Evolutionary conservation across 2,113 vertebrate genomes (phyloP), one percentile per base, ranked within the genome.

Genomic region (Sakesphorus luctuosus): DNA sequence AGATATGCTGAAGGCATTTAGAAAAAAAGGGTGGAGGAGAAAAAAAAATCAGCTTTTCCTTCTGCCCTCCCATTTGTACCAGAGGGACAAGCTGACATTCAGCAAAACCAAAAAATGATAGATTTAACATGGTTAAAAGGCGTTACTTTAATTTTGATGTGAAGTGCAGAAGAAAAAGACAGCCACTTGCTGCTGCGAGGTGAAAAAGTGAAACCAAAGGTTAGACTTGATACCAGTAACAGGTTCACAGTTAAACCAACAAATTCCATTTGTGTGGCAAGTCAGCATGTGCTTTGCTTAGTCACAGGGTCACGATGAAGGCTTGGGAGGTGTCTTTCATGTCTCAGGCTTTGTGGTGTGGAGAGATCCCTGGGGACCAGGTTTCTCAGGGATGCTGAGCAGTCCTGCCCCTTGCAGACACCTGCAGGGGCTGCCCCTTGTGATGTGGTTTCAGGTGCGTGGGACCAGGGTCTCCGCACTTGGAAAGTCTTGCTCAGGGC

Each of bases 151-250:
- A 44, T 77, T 66, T 84, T 73, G 26, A 59, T 7, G 0, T 58
- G 83, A 80, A 13, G 5, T 55, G 11, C 2, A 2, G n/a, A 35
- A 89, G 52, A 69, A 69, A 21, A 84, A 38, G 17, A 26, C 25
- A 8, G 24, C 66, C 52, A 21, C 38, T 90, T 10, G 1, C 78
- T 87, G 68, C 52, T 28, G 21, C 0, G 3, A 61, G 61, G 23
- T 90, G 52, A 86, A 90, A 91, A 86, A 92, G 46, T 58, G 66
- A 96, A 93, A 92, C 86, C 28, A 50, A 84, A 95, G 83, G 44
- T 84, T 71, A 77, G 72, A 16, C 2, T 3, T 55, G 23, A 6
- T 75, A 38, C n/a, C 75, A 77, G 75, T 43, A 83, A 46, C 52
- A 74, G 61, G 71, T 63, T 94, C 82, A 47, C 71, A 58, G 93